A percentile compares a stretch with the other conserved stretches of the same genome.
These are phyloP conservation scores for Decapterus maruadsi DNA, from an alignment of 2,797 vertebrate genomes.

Conservation along the genomic window DNA sequence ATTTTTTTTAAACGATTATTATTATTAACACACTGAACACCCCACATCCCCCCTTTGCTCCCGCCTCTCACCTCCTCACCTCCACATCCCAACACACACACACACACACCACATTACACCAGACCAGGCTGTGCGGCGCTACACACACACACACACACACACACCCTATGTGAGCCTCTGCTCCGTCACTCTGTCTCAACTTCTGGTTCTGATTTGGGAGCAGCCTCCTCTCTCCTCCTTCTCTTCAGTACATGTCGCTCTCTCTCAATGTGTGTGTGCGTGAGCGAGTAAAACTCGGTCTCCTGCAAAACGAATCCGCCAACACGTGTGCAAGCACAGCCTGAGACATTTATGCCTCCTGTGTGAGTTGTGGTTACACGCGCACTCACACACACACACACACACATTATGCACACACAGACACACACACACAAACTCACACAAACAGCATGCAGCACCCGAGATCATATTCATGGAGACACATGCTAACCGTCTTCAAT, in stretches of 20 bases:
- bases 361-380: slow-evolving; percentile 60
- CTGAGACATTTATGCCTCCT: slow-evolving; percentile 73
- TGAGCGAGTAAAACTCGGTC: slow-evolving; percentile 43
- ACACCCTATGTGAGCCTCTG: slow-evolving; percentile 60
- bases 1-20: too few species aligned
- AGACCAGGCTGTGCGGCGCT: too few species aligned
- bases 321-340: slow-evolving; percentile 67
- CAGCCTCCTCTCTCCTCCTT: slow-evolving; percentile 54
- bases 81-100: slow-evolving; percentile 3
- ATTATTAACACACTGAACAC: slow-evolving; percentile 22
- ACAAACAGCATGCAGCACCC: slow-evolving; percentile 59
- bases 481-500: slow-evolving; percentile 72
- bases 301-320: slow-evolving; percentile 62
- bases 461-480: slow-evolving; percentile 74
- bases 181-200: slow-evolving; percentile 69
- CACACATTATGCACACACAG: slow-evolving; percentile 9
- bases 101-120: slow-evolving; percentile 12
- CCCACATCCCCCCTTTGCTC: slow-evolving; percentile 26
- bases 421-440: slow-evolving; percentile 22
- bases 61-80: slow-evolving; percentile 31
- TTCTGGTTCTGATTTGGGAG: slow-evolving; percentile 81
- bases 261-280: slow-evolving; percentile 15
- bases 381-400: slow-evolving; percentile 5
- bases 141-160: slow-evolving; percentile 6
- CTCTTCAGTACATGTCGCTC: slow-evolving; percentile 36